A percentile compares a stretch with the other conserved stretches of the same genome.
Evolutionary conservation across 2,113 vertebrate species (phyloP).

Genomic region (Petroica traversi): DNA sequence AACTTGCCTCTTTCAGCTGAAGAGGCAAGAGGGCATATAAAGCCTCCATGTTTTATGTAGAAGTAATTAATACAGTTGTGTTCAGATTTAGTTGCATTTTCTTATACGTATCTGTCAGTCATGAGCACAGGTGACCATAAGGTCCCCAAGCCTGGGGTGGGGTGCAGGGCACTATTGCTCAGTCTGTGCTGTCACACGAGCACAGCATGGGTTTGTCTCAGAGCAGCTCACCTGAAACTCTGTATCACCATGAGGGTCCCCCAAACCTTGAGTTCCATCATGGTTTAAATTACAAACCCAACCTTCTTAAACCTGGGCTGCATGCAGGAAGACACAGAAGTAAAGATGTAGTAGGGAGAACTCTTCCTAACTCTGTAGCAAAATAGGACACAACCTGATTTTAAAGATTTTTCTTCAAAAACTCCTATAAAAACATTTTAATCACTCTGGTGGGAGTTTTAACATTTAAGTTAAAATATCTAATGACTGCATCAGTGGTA

Average conservation of each 20-base stretch:
- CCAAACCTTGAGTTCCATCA: fast-evolving
- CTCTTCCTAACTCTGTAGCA: neutral
- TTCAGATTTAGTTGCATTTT: neutral
- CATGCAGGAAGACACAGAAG: neutral
- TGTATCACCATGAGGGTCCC: fast-evolving
- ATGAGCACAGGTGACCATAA: neutral
- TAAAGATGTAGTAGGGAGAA: neutral
- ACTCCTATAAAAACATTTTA: neutral
- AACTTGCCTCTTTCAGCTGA: neutral
- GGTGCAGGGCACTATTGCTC: fast-evolving
- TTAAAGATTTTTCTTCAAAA: neutral
- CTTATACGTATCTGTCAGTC: neutral
- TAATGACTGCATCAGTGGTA: neutral
- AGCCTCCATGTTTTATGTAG: neutral
- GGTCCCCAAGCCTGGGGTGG: fast-evolving
- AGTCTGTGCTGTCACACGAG: fast-evolving
- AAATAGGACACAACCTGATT: neutral
- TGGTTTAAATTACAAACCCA: neutral
- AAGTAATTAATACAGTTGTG: neutral
- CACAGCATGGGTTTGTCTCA: fast-evolving
- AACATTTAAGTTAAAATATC: neutral
- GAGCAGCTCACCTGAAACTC: neutral
- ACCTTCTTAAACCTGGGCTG: neutral
- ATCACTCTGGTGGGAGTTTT: neutral
- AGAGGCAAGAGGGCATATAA: neutral